A percentile compares a stretch with the other conserved stretches of the same genome.
phyloP scores from a whole-genome alignment of 2,888 invertebrate species.

The Agriopis aurantiaria region DNA sequence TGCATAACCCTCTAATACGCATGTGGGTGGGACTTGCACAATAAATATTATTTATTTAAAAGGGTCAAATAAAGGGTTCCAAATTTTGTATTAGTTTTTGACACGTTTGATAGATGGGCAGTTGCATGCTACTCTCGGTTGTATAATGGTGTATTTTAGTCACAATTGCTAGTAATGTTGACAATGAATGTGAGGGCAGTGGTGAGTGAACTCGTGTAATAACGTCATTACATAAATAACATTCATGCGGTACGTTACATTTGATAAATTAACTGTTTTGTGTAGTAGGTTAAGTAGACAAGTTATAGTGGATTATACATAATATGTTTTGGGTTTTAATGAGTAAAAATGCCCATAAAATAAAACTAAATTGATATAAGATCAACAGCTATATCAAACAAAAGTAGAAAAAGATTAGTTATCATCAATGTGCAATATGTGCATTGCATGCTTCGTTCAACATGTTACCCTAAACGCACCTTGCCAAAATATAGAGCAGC shows the following conservation, averaged over 20 bases:
- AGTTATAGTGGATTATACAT: too few relatives aligned
- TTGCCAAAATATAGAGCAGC: conserved; percentile 50
- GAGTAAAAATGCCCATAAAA: too few relatives aligned
- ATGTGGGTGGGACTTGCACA: conserved; percentile 59
- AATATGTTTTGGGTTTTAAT: too few relatives aligned
- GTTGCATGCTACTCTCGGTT: conserved; percentile 47
- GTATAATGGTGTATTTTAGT: conserved; percentile 45
- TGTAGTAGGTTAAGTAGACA: too few relatives aligned
- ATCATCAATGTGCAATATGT: not conserved
- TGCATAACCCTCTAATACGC: conserved; percentile 55
- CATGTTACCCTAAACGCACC: conserved; percentile 35
- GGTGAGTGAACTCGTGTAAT: conserved; percentile 44
- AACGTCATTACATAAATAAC: conserved; percentile 9
- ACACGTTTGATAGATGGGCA: conserved; percentile 55
- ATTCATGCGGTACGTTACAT: not conserved
- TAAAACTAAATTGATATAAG: not conserved
- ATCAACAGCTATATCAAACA: not conserved
- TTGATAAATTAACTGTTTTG: not conserved
- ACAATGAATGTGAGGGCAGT: conserved; percentile 35
- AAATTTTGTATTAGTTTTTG: conserved; percentile 60
- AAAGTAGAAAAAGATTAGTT: not conserved
- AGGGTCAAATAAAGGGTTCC: conserved; percentile 63
- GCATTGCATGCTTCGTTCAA: not conserved
- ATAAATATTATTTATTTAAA: conserved; percentile 56
- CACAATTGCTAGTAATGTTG: conserved; percentile 45